These are phyloP conservation scores for Leptura quadrifasciata DNA, from an alignment of 2,888 invertebrate genomes.

Conservation along the genomic window DNA sequence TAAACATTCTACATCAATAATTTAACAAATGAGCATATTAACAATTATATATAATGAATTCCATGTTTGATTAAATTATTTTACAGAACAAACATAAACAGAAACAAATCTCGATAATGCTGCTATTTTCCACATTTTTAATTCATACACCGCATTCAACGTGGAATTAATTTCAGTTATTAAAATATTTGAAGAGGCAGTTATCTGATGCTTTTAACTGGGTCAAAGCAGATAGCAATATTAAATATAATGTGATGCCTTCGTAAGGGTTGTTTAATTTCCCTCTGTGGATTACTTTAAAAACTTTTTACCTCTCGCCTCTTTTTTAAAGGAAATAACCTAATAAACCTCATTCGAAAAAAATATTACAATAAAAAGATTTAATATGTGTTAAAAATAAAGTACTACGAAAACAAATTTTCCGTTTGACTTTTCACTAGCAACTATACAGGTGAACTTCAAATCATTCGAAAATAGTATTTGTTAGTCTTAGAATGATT, in stretches of 20 bases:
- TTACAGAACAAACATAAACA: background rate
- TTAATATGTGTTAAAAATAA: too few species aligned
- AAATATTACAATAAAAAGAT: too few species aligned
- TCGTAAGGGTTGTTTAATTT: background rate
- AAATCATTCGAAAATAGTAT: too few species aligned
- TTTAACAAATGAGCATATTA: background rate
- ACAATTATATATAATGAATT: background rate
- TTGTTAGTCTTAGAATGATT: too few species aligned
- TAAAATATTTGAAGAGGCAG: background rate
- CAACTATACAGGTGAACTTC: too few species aligned
- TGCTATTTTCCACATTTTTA: background rate
- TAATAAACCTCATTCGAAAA: too few species aligned
- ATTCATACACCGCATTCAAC: background rate
- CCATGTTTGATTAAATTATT: background rate
- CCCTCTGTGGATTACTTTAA: background rate
- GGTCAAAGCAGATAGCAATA: background rate
- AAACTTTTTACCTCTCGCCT: background rate
- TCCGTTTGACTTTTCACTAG: too few species aligned
- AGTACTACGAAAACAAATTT: too few species aligned
- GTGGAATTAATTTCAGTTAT: background rate
- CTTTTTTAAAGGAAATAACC: too few species aligned
- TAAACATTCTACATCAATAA: background rate
- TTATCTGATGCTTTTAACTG: background rate
- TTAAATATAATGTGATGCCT: background rate
- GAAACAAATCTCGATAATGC: background rate